Evolutionary conservation across 1,140 invertebrate species (phyloP), one percentile per base, ranked within the genome.

Genomic region (Arctopsyche grandis): DNA sequence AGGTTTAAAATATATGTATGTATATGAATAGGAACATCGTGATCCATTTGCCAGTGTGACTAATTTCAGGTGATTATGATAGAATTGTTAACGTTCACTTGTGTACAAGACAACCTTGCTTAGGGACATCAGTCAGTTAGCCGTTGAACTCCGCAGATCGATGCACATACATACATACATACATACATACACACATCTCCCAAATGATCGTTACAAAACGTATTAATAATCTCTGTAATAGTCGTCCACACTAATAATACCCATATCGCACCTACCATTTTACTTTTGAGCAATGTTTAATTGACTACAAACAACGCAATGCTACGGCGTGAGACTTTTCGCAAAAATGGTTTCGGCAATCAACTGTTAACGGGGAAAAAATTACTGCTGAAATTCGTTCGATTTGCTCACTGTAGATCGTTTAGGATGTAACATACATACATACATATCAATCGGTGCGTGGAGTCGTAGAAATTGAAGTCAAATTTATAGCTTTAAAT

Each of bases 21-120:
- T 19, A 60, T 19, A 60, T n/a, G 1, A 52, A 52, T 52, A 52
- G 48, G 16, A 10, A 9, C 14, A 1, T 60, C 56, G 56, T 60
- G 56, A 60, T 60, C 56, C 56, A 60, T 60, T 60, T 60, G 21
- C 29, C 29, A 7, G 29, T 38, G 70, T 43, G 38, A n/a, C 44
- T 26, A 16, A 52, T 52, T 14, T 16, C 48, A 52, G 16, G 16
- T 16, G 48, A 52, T 52, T 52, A 74, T 43, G 19, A 74, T 74
- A 43, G 70, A 74, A 74, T 74, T 74, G 69, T 43, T 74, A 43
- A 74, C 70, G 21, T 74, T 74, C 46, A 74, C 16, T 14, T n/a
- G n/a, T n/a, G n/a, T n/a, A 74, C 22, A n/a, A 52, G 44, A 1
- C 19, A n/a, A 48, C 70, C 69, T 71, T 74, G 43, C 24, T 12